Conservation (phyloP, 2,113 vertebrate species). For the Macrotus californicus region DNA sequence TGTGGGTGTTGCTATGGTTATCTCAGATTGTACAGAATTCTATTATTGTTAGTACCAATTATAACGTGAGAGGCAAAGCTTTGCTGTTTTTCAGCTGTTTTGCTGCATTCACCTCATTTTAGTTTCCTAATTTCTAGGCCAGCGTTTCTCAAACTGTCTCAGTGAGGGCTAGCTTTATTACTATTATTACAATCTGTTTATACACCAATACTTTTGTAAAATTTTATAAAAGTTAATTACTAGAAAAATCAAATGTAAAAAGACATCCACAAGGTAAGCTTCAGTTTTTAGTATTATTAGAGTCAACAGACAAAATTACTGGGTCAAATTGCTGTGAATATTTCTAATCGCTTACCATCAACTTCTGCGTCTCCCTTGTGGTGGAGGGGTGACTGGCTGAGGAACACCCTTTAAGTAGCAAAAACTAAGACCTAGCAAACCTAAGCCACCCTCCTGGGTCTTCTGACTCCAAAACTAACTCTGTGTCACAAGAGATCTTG, state of each 20-base stretch:
- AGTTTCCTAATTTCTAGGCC: not conserved
- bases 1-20: not conserved
- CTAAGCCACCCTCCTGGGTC: not conserved
- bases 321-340: not conserved
- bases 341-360: not conserved
- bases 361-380: not conserved
- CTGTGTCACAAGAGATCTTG: accelerated
- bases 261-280: not conserved
- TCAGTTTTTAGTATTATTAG: not conserved
- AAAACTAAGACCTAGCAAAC: not conserved
- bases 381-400: not conserved
- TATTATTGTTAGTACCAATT: not conserved
- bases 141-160: not conserved
- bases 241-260: not conserved
- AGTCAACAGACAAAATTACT: not conserved
- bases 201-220: not conserved
- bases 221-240: not conserved
- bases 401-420: not conserved
- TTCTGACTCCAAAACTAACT: not conserved
- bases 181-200: not conserved
- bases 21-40: not conserved
- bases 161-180: not conserved
- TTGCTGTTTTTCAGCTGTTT: not conserved
- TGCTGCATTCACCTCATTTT: not conserved
- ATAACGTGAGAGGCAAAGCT: not conserved